Percentiles rank a stretch among this genome's conserved stretches.
Conservation (phyloP, 2,888 invertebrate species). For the Hypomecis atomaria region DNA sequence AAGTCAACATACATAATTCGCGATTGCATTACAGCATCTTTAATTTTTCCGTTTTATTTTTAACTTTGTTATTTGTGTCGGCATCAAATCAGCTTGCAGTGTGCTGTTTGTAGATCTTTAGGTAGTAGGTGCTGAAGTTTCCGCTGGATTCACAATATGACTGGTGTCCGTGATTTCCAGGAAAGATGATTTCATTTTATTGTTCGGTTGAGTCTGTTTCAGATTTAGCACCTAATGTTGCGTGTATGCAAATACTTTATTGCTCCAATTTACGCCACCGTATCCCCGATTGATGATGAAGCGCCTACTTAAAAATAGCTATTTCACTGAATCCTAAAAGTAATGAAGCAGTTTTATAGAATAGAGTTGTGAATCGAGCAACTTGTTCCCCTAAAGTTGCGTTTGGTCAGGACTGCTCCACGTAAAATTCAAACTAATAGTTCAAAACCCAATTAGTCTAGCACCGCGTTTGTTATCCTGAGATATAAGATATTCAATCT, state of each 20-base stretch:
- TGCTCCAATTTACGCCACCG: conserved; percentile 8
- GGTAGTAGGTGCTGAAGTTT: conserved; percentile 38
- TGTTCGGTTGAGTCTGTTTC: conserved; percentile 24
- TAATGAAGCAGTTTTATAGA: too few species aligned
- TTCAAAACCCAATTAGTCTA: too few species aligned
- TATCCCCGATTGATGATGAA: background rate
- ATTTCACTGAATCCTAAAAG: background rate
- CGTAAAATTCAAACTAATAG: too few species aligned
- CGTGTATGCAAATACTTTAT: conserved; percentile 21
- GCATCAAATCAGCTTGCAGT: conserved; percentile 40
- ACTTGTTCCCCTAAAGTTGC: too few species aligned
- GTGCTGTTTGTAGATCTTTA: conserved; percentile 29
- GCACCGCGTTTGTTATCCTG: too few species aligned
- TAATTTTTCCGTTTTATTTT: conserved; percentile 56
- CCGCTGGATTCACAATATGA: conserved; percentile 39
- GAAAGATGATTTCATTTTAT: conserved; percentile 45
- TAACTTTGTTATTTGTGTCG: conserved; percentile 62
- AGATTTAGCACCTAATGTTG: conserved; percentile 27
- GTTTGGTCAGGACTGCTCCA: too few species aligned
- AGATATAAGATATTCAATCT: too few species aligned
- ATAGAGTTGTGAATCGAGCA: too few species aligned
- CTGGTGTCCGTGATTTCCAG: conserved; percentile 44
- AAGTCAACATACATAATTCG: conserved; percentile 24
- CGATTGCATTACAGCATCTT: conserved; percentile 45
- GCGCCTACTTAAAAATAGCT: conserved; percentile 1